Percentiles rank a stretch among this genome's conserved stretches.
These are phyloP conservation scores for Arenaria interpres DNA, from an alignment of 2,113 vertebrate genomes.

Conservation along the genomic window DNA sequence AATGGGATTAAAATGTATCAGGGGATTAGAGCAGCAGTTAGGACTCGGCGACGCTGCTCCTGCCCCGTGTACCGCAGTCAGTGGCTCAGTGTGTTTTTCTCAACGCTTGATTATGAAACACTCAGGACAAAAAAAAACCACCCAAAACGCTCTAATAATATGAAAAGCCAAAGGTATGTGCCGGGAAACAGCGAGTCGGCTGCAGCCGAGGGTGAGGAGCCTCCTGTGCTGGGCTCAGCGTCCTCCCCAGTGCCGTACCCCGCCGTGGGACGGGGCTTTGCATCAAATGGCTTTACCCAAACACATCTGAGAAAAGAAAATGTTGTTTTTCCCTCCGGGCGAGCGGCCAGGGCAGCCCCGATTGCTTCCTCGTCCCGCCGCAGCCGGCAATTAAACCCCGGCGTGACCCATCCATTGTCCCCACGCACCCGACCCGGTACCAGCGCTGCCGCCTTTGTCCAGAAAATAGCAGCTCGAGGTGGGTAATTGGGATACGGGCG, in stretches of 20 bases:
- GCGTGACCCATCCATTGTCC: background rate
- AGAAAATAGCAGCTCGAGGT: background rate
- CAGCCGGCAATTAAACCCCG: background rate
- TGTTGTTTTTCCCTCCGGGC: background rate
- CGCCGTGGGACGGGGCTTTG: rapidly evolving
- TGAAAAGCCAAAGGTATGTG: rapidly evolving
- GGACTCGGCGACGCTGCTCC: background rate
- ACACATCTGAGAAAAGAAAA: background rate
- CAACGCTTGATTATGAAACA: rapidly evolving
- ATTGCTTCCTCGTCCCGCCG: background rate
- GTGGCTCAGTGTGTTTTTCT: rapidly evolving
- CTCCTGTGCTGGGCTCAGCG: background rate
- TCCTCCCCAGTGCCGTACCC: background rate
- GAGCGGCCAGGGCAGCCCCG: background rate
- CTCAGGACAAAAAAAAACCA: background rate
- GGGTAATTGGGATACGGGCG: background rate
- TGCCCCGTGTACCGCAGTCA: rapidly evolving
- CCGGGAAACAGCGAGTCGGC: rapidly evolving
- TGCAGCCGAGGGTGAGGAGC: background rate
- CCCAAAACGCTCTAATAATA: rapidly evolving
- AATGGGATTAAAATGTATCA: slow-evolving; percentile 49
- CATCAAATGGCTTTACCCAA: rapidly evolving
- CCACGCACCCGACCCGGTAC: background rate
- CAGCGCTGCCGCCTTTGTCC: background rate
- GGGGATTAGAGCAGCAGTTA: background rate